Evolutionary conservation across 2,113 vertebrate species (phyloP).

Genomic region (Pluvianellus socialis): DNA sequence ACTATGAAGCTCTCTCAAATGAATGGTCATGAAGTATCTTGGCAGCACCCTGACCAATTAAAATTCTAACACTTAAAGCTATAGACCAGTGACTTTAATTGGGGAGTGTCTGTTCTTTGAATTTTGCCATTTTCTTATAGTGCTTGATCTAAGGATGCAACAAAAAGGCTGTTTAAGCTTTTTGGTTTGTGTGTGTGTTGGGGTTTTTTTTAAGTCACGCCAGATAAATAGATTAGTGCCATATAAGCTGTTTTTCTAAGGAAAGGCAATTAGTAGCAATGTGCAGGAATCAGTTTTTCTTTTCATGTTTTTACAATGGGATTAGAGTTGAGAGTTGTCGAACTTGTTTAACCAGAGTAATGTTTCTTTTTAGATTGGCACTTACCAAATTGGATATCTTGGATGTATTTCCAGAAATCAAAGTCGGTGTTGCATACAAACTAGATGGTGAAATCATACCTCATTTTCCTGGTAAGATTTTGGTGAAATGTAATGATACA

Average conservation of each 20-base stretch:
- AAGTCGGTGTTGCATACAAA: slow-evolving; percentile 92
- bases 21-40: not conserved
- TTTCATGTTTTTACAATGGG: not conserved
- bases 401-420: slow-evolving; percentile 91
- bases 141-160: not conserved
- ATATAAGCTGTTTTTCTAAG: not conserved
- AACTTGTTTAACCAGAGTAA: not conserved
- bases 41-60: not conserved
- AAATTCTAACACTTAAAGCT: not conserved
- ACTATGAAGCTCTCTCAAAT: not conserved
- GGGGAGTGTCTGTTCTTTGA: not conserved
- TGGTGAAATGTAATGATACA: not conserved
- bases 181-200: not conserved
- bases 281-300: not conserved
- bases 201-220: not conserved
- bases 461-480: slow-evolving; percentile 91
- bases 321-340: not conserved
- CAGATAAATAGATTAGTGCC: not conserved
- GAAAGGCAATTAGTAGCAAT: not conserved
- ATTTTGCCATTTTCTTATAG: not conserved
- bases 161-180: not conserved
- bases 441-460: slow-evolving; percentile 89
- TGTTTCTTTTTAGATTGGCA: slow-evolving; percentile 82
- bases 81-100: not conserved
- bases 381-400: slow-evolving; percentile 98